Base-by-base conservation (phyloP, 1,140 invertebrate species). In the Zelostemma sp. region DNA sequence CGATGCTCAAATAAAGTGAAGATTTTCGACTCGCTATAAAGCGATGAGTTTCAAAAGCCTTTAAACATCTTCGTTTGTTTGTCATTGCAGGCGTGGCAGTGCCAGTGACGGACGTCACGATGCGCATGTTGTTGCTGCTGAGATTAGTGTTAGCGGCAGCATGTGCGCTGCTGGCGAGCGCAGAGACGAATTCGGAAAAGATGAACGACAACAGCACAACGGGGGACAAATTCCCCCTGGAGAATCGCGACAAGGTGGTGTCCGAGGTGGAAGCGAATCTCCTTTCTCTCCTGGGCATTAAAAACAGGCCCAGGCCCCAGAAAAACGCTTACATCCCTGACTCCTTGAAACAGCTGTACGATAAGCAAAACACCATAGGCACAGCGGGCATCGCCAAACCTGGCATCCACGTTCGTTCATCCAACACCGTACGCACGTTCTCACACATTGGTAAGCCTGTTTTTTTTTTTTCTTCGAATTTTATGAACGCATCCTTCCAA, bases 391-490 rank as follows among this genome's bases (percentile, higher is more conserved):
- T 93, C 48, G 91, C 91, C 51, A 90, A 90, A 70, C 89, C 90
- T 63, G 92, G 91, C 49, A 83, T 90, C 58, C 86, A 90, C 65
- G 87, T 88, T 8, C 86, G 88, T 58, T 89, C 89, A 53, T 93
- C 95, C 58, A 96, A 96, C 84, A 96, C 94, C 33, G 92, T 95
- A 31, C 87, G 95, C 68, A 93, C 93, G 83, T 96, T 94, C 86
- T 88, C 89, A 71, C 94, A 96, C 86, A 84, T 89, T 85, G 92
- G 93, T 94, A 81, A 87, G 88, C 55, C 3, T 28, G 3, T 28
- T 28, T 4, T 8, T 28, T 28, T 28, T 8, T 8, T 28, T 28
- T 28, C 25, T 28, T 28, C 25, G 25, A 28, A 4, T 28, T n/a
- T n/a, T n/a, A n/a, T n/a, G n/a, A n/a, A n/a, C n/a, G n/a, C n/a